phyloP scores from a whole-genome alignment of 2,888 invertebrate species.

The Leptopterna dolabrata region DNA sequence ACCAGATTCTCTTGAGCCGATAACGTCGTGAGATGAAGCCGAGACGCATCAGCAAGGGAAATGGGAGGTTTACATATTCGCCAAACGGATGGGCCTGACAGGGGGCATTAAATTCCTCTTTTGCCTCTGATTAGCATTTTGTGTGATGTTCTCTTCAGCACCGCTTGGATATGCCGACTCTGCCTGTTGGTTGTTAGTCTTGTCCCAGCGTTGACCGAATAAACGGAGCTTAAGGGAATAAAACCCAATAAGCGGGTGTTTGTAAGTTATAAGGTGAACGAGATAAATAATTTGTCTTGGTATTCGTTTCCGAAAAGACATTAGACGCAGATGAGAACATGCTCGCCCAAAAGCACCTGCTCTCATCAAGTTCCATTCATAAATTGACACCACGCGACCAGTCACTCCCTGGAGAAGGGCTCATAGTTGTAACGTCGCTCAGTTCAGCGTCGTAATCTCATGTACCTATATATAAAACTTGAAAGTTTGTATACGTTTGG shows the following conservation, averaged over 20 bases:
- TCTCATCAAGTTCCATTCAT: too few relatives aligned
- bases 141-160: constrained; percentile 27
- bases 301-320: too few relatives aligned
- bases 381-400: too few relatives aligned
- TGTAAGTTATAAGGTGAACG: neutral
- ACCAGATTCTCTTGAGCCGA: constrained; percentile 33
- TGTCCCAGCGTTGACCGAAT: neutral
- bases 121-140: constrained; percentile 39
- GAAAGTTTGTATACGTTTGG: too few relatives aligned
- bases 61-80: constrained; percentile 48
- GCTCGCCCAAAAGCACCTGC: too few relatives aligned
- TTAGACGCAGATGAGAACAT: too few relatives aligned
- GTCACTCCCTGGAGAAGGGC: too few relatives aligned
- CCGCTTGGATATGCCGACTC: constrained; percentile 5
- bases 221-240: neutral
- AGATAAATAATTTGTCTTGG: neutral
- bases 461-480: too few relatives aligned
- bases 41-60: constrained; percentile 50
- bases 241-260: neutral
- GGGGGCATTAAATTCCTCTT: constrained; percentile 46
- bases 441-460: too few relatives aligned
- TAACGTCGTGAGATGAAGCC: constrained; percentile 39
- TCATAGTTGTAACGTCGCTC: too few relatives aligned
- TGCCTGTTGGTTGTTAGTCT: neutral
- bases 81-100: constrained; percentile 39